Evolutionary conservation across 2,888 invertebrate species (phyloP).

Genomic region (Scaptodrosophila latifasciaeformis): DNA sequence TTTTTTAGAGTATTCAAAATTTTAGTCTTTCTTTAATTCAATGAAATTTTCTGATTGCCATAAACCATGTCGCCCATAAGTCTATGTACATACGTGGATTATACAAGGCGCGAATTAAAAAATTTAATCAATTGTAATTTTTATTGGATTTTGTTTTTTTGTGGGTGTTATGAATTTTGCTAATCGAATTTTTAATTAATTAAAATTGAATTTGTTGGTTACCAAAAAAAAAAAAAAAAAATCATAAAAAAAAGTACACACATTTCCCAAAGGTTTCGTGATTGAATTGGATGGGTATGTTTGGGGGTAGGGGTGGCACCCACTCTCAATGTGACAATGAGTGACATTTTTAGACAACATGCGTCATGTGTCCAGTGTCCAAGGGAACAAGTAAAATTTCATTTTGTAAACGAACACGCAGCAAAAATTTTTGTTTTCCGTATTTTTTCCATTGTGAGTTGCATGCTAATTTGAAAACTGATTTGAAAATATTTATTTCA

Average conservation of each 20-base stretch:
- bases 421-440: no score
- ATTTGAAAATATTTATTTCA: constrained; percentile 26
- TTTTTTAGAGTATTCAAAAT: no score
- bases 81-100: constrained; percentile 25
- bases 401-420: no score
- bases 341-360: constrained; percentile 57
- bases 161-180: constrained; percentile 43
- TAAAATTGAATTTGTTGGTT: constrained; percentile 55
- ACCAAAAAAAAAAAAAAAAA: no score
- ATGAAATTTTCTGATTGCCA: no score
- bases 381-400: constrained; percentile 53
- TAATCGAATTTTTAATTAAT: constrained; percentile 60
- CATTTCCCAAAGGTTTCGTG: not conserved
- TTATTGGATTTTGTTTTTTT: constrained; percentile 15
- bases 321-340: constrained; percentile 28
- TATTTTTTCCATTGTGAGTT: constrained; percentile 33
- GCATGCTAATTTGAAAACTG: constrained; percentile 45
- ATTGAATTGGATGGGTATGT: not conserved
- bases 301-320: not conserved
- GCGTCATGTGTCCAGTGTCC: constrained; percentile 52
- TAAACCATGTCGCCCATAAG: no score
- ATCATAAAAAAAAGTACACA: no score
- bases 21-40: no score
- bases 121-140: constrained; percentile 8
- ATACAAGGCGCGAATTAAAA: constrained; percentile 46